Evolutionary conservation across 2,797 vertebrate species (phyloP), one percentile per base, ranked within the genome.

Genomic region (Tolypeutes matacus): DNA sequence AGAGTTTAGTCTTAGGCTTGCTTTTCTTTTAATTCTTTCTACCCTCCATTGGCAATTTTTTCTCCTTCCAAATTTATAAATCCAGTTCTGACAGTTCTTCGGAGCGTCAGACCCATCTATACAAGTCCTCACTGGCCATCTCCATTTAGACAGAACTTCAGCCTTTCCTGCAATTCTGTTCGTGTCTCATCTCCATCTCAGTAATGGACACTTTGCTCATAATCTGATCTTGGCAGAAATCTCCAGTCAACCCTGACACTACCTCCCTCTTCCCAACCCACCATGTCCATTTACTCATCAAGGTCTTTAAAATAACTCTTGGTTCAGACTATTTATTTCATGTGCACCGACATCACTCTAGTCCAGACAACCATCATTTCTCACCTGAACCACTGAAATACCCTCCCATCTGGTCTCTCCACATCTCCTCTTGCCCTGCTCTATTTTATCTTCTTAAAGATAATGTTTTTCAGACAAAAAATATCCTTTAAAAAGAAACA

Each of bases 281-380:
- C 21, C 13, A 2, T 75, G 72, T 65, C 83, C 39, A 64, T 42
- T 60, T 53, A 77, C 14, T 70, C 29, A 10, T 42, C 73, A 70
- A n/a, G 21, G 69, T 80, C 62, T 78, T 84, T 60, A 73, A 77
- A 89, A 89, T 81, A 85, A 84, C 53, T 75, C 31, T 78, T 15
- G 34, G 53, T 51, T 73, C 25, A 58, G n/a, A 60, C 56, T 56
- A 23, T 49, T 85, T 82, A 23, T 86, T 42, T 62, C n/a, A 25
- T 86, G 11, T 67, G 64, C 31, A 69, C 39, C 13, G 31, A 27
- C 39, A 56, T 25, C 17, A 3, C 20, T 15, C 11, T 46, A 29
- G 67, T 36, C 56, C 2, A 25, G 56, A 56, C 69, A 87, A 51
- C 70, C 42, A 39, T 39, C 34, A n/a, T 53, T 27, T 82, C 56